Conservation (phyloP, 2,797 vertebrate genomes). For the Alca torda region DNA sequence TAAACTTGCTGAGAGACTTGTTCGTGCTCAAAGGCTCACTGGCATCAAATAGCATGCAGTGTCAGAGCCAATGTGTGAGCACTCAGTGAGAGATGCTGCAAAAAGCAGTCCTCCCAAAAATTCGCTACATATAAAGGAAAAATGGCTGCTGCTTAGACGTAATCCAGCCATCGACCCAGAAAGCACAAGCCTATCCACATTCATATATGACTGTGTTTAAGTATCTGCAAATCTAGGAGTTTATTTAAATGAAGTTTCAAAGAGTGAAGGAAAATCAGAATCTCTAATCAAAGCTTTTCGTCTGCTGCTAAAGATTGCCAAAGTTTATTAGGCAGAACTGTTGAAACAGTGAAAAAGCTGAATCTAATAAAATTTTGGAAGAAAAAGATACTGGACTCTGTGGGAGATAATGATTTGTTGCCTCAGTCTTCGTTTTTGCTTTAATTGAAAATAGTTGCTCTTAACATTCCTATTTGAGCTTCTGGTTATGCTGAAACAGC, state of each 20-base stretch:
- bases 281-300: not conserved
- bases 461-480: not conserved
- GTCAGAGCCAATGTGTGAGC: not conserved
- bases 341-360: not conserved
- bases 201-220: not conserved
- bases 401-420: not conserved
- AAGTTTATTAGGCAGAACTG: not conserved
- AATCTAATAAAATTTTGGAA: not conserved
- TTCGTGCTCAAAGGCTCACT: not conserved
- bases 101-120: not conserved
- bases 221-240: not conserved
- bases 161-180: not conserved
- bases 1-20: not conserved
- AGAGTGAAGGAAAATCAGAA: not conserved
- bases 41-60: not conserved
- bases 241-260: not conserved
- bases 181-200: not conserved
- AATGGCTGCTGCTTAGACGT: not conserved
- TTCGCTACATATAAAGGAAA: not conserved
- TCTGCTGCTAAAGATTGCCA: not conserved
- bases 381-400: not conserved
- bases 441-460: not conserved
- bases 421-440: not conserved
- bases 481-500: not conserved
- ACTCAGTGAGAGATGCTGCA: not conserved